Evolutionary conservation across 2,797 vertebrate species (phyloP).

Genomic region (Meriones psammophilus): DNA sequence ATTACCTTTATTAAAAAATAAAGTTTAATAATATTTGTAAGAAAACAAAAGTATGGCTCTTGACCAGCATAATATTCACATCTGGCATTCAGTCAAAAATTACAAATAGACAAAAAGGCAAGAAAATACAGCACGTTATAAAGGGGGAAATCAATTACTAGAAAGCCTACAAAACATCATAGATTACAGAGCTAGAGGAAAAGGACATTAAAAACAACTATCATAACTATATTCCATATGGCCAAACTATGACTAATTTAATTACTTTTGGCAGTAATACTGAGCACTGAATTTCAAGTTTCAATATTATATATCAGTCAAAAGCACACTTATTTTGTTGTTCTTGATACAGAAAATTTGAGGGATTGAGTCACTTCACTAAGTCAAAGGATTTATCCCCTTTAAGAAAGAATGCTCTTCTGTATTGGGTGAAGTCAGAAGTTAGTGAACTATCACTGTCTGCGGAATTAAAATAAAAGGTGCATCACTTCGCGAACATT

Average conservation of each 20-base stretch:
- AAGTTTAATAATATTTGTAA: conserved; percentile 50
- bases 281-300: conserved; percentile 51
- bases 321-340: conserved; percentile 47
- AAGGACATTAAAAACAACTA: conserved; percentile 61
- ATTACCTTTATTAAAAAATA: neutral
- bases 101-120: conserved; percentile 3
- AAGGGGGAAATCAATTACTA: conserved; percentile 51
- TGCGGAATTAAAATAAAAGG: conserved; percentile 41
- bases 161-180: conserved; percentile 50
- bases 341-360: conserved; percentile 52
- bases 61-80: conserved; percentile 9
- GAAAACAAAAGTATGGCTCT: neutral
- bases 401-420: conserved; percentile 19
- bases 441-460: conserved; percentile 46
- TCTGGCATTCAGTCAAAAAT: conserved; percentile 1
- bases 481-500: neutral
- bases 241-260: conserved; percentile 55
- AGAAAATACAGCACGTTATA: neutral
- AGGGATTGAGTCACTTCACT: neutral
- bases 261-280: conserved; percentile 63
- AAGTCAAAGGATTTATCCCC: neutral
- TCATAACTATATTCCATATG: conserved; percentile 66
- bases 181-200: conserved; percentile 52
- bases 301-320: neutral
- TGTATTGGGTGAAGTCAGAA: neutral